Base-by-base conservation (phyloP, 1,140 invertebrate genomes). In the Drosophila lowei region DNA sequence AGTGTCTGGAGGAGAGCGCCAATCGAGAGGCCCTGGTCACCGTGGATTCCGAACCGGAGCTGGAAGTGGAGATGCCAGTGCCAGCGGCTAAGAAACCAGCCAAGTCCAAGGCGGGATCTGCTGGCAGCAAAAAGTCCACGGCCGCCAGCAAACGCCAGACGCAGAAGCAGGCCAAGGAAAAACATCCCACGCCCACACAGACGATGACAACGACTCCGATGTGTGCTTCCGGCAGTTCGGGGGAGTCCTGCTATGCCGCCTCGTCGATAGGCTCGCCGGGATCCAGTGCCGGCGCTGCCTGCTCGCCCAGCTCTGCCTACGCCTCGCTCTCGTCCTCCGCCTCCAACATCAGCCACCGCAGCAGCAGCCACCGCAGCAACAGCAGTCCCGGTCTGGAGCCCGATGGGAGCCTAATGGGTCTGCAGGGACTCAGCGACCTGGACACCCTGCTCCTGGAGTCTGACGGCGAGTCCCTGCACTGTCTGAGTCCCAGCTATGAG, bases 391-490 rank as follows among this genome's bases (percentile, higher is more conserved):
- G 55, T 1, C 34, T 78, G 8, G 83, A 86, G 38, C 41, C 79
- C 44, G 81, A 88, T 13, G 34, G 34, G 0, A 72, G 57, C 15
- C 15, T 83, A 25, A 41, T 79, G 11, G 67, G 72, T n/a, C 15
- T 83, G 50, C 78, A 76, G 7, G 83, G 59, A 0, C 46, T 84
- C 8, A 71, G 52, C 16, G 85, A 89, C n/a, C 71, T 90, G 9
- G 90, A 79, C 23, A 77, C 61, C 9, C 46, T 93, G 34, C 88
- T 93, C 1, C 72, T 93, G 30, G 93, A 93, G 43, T 93, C 93
- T 65, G 93, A 94, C 61, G 93, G 92, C 2, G 93, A 93, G 52
- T 93, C 93, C 11, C 72, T 93, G n/a, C 91, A 92, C 62, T 91
- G 90, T 16, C 49, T 90, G 7, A 89, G 78, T 72, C 76, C 86